Base-by-base conservation (phyloP, 2,113 vertebrate genomes). In the Mungos mungo region DNA sequence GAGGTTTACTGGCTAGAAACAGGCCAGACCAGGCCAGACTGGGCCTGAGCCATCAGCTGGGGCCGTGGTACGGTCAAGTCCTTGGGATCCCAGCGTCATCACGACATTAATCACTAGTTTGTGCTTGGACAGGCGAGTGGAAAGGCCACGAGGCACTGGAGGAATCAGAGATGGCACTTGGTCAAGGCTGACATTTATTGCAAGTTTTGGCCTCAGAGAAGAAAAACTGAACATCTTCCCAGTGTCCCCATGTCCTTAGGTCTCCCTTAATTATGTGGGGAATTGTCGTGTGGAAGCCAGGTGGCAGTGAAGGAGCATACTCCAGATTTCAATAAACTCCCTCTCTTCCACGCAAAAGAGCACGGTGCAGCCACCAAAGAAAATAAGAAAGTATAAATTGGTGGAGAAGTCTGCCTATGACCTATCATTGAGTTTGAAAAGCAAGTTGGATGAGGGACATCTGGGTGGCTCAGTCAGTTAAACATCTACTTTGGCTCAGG, bases 311-410 rank as follows among this genome's bases (percentile, higher is more conserved):
- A 11, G 16, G 10, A 38, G 9, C 9, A 12, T 35, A 21, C 18
- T 27, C 19, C 0, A 18, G 65, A 65, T 38, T 7, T 41, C 63
- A 57, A 0, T 33, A 18, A 9, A 3, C 10, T 5, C n/a, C n/a
- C n/a, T 23, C 60, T 94, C 15, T 31, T 81, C 54, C 50, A 23
- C 1, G 52, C 16, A 41, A 23, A 90, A 45, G 21, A 47, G 60
- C 27, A 65, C 47, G 27, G 15, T 0, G 6, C 7, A 50, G 25
- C 45, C 65, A 38, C 25, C 18, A 60, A 38, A 57, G 29, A 63
- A 0, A 27, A 18, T 7, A 16, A 54, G 19, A 54, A 2, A 31
- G 27, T 6, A 1, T 2, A 4, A 1, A 4, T 50, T 52, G 4
- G 29, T 19, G 29, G 50, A 31, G 76, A n/a, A 66, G 41, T 63